These are phyloP conservation scores for Agrilus planipennis DNA, from an alignment of 1,140 invertebrate genomes.

Conservation along the genomic window DNA sequence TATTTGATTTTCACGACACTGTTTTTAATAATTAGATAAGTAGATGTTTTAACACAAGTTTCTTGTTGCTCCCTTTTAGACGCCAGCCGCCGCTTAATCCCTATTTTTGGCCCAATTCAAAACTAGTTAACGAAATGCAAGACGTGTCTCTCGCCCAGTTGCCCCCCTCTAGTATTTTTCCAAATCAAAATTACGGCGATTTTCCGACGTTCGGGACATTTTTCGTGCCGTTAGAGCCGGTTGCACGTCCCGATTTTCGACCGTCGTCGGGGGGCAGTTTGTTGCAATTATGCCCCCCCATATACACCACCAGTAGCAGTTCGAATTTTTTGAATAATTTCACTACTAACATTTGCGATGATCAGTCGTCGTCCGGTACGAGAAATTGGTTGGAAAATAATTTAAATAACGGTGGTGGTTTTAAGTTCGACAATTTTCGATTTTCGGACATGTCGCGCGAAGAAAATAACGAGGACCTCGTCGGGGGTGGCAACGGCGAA, in stretches of 20 bases:
- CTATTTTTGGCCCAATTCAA: constrained; percentile 23
- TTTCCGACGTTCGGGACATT: too few species aligned
- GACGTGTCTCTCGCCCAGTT: constrained; percentile 7
- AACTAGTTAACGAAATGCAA: constrained; percentile 10
- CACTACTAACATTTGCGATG: too few species aligned
- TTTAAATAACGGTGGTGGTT: constrained; percentile 5
- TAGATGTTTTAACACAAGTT: constrained; percentile 10
- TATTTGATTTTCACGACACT: too few species aligned
- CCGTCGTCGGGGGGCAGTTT: too few species aligned
- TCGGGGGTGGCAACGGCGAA: constrained; percentile 8
- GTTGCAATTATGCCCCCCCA: too few species aligned
- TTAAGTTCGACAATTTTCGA: not conserved
- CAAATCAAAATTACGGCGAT: constrained; percentile 18
- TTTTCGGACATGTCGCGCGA: not conserved
- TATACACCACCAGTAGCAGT: too few species aligned
- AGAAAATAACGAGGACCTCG: too few species aligned
- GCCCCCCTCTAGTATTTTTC: constrained; percentile 2
- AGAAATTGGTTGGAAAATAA: constrained; percentile 7
- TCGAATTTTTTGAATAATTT: too few species aligned
- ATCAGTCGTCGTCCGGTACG: too few species aligned
- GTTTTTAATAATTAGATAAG: too few species aligned
- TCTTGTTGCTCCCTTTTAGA: constrained; percentile 22
- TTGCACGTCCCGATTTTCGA: too few species aligned
- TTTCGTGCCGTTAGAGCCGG: too few species aligned
- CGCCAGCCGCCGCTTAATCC: constrained; percentile 22